Conservation (phyloP, 1,140 invertebrate species). For the Microplitis mediator region DNA sequence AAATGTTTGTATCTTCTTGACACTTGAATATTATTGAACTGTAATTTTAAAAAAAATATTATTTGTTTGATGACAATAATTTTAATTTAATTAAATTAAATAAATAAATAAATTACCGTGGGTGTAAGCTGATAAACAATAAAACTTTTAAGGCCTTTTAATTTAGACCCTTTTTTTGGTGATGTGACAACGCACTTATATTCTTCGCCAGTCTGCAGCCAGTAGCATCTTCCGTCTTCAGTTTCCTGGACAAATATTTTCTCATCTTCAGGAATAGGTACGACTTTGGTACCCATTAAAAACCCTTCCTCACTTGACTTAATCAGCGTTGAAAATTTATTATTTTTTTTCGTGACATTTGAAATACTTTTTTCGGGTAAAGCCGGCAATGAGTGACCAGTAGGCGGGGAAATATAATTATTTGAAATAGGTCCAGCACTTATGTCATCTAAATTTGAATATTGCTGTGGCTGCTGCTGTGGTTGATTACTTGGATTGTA, state of each 20-base stretch:
- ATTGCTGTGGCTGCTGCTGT: conserved; percentile 48
- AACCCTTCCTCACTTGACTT: conserved; percentile 92
- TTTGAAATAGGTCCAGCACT: conserved; percentile 38
- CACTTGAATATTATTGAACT: conserved; percentile 92
- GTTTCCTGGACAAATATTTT: conserved; percentile 76
- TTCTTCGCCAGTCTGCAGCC: conserved; percentile 73
- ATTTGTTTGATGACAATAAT: background rate
- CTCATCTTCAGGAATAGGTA: conserved; percentile 76
- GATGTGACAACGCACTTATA: conserved; percentile 89
- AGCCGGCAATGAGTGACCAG: conserved; percentile 62
- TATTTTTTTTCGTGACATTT: conserved; percentile 74
- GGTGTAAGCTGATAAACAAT: conserved; percentile 96
- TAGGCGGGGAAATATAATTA: conserved; percentile 43
- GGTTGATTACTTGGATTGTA: conserved; percentile 66
- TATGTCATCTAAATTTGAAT: conserved; percentile 29
- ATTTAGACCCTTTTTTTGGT: conserved; percentile 95
- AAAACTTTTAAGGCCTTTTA: conserved; percentile 96
- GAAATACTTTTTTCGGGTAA: conserved; percentile 65
- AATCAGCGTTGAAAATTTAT: conserved; percentile 89
- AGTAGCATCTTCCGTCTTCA: conserved; percentile 71
- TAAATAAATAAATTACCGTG: conserved; percentile 66
- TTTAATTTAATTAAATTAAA: too few relatives aligned
- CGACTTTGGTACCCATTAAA: conserved; percentile 79
- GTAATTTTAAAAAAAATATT: conserved; percentile 19
- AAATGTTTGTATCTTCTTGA: conserved; percentile 98